A percentile compares a stretch with the other conserved stretches of the same genome.
Conservation (phyloP, 2,797 vertebrate genomes). For the Melanogrammus aeglefinus region DNA sequence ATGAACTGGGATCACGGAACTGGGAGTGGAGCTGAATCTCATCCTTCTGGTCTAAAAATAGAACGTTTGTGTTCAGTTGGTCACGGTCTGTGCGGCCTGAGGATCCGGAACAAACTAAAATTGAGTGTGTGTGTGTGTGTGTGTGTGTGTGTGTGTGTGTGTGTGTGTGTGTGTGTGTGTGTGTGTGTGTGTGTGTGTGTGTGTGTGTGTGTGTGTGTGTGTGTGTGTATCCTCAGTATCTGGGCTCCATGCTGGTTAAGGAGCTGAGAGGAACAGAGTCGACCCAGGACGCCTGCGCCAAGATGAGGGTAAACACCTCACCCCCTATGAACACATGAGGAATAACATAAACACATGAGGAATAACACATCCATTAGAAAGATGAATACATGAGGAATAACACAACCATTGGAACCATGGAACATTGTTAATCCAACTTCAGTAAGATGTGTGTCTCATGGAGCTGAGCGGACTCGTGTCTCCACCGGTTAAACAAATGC, state of each 20-base stretch:
- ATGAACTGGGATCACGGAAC: too few species aligned
- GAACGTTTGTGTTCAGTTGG: too few species aligned
- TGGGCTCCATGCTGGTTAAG: slow-evolving; percentile 99
- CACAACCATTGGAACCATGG: background rate
- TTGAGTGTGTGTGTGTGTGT: background rate
- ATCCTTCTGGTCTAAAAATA: too few species aligned
- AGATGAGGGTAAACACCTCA: slow-evolving; percentile 91
- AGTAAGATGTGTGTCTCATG: too few species aligned
- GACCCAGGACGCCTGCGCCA: slow-evolving; percentile 97
- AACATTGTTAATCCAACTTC: background rate
- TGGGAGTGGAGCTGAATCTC: too few species aligned
- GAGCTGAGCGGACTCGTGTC: too few species aligned
- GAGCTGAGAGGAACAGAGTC: slow-evolving; percentile 97
- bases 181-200: background rate
- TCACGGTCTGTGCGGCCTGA: too few species aligned
- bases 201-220: background rate
- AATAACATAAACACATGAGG: background rate
- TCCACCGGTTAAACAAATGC: too few species aligned
- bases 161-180: background rate
- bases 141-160: background rate
- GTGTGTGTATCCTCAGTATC: slow-evolving; percentile 78
- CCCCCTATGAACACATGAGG: background rate
- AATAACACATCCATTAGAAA: background rate
- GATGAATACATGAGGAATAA: background rate
- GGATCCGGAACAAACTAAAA: too few species aligned